Conservation (phyloP, 2,113 vertebrate genomes). For the Ifrita kowaldi region DNA sequence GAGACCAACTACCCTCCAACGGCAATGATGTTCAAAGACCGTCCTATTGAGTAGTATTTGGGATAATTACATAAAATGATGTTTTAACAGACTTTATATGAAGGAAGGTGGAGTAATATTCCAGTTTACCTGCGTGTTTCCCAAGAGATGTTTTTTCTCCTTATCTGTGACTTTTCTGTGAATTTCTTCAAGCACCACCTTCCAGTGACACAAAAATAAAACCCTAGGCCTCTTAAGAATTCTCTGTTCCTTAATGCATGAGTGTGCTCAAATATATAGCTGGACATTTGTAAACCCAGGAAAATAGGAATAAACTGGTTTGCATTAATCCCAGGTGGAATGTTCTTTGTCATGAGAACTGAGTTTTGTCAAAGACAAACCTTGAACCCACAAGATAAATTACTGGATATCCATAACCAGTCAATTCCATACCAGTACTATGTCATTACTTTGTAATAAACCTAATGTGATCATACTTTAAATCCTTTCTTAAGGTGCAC, state of each 20-base stretch:
- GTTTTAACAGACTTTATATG: neutral
- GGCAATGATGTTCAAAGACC: neutral
- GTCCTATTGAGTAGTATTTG: neutral
- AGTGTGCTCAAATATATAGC: neutral
- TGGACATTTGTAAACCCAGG: neutral
- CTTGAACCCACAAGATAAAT: neutral
- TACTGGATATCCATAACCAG: neutral
- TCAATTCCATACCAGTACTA: neutral
- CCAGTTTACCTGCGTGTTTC: neutral
- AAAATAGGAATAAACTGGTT: neutral
- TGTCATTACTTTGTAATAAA: neutral
- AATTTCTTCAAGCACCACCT: neutral
- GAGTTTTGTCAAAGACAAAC: neutral
- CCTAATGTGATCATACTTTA: neutral
- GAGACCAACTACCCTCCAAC: neutral
- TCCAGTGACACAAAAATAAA: neutral
- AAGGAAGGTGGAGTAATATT: neutral
- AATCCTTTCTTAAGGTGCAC: neutral
- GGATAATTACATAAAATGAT: neutral
- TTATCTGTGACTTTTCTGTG: neutral
- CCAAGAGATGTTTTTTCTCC: accelerated
- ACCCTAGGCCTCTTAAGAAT: neutral
- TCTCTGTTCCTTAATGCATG: neutral
- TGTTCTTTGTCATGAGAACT: neutral
- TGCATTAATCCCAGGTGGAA: neutral